phyloP scores from a whole-genome alignment of 2,113 vertebrate species.

The Atractosteus spatula region DNA sequence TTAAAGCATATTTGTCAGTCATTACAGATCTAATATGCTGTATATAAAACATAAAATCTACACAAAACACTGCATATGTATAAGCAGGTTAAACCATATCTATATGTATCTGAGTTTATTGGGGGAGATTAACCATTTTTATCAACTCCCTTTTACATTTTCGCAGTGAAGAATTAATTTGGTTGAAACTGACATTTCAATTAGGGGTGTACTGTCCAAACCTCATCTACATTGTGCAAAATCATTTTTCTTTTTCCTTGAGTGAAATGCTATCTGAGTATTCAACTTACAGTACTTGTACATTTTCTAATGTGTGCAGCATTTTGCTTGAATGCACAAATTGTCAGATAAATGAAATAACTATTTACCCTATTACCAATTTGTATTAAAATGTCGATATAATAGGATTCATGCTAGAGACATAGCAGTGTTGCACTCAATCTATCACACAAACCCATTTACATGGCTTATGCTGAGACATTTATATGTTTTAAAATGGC shows the following conservation, averaged over 20 bases:
- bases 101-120: too few relatives aligned
- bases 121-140: too few relatives aligned
- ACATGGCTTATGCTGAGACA: background rate
- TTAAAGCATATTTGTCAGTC: too few relatives aligned
- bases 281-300: slow-evolving; percentile 53
- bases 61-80: too few relatives aligned
- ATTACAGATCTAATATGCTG: too few relatives aligned
- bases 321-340: slow-evolving; percentile 40
- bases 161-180: background rate
- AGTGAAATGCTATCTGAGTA: slow-evolving; percentile 2
- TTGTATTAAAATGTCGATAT: slow-evolving; percentile 32
- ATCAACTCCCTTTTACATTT: background rate
- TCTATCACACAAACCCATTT: slow-evolving; percentile 24
- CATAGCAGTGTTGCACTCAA: slow-evolving; percentile 17
- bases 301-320: slow-evolving; percentile 54
- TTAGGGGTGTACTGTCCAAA: background rate
- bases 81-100: too few relatives aligned
- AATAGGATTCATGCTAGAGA: slow-evolving; percentile 31
- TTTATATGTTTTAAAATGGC: too few relatives aligned
- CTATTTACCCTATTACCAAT: slow-evolving; percentile 43
- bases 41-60: too few relatives aligned
- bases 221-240: background rate
- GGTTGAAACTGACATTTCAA: background rate
- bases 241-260: background rate
- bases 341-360: slow-evolving; percentile 52